Percentiles rank a stretch among this genome's conserved stretches.
Conservation (phyloP, 2,888 invertebrate species). For the Cephus pulcher region DNA sequence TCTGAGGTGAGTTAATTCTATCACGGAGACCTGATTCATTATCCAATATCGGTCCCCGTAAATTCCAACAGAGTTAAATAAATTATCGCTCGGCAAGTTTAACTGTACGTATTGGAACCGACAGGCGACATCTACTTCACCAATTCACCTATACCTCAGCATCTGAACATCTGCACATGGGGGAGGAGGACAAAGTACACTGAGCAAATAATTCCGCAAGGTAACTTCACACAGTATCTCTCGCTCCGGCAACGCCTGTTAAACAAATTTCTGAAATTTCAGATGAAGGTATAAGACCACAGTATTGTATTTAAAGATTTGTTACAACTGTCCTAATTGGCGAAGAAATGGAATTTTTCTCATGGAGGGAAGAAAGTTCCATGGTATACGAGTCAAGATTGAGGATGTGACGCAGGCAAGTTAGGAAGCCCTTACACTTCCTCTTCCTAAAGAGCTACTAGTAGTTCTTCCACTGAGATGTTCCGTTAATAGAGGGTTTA, state of each 20-base stretch:
- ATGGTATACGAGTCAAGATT: neutral
- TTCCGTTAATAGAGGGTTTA: constrained; percentile 54
- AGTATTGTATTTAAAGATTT: constrained; percentile 21
- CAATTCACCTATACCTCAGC: too few species aligned
- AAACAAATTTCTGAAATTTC: too few species aligned
- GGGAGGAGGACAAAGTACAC: too few species aligned
- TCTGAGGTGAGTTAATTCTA: constrained; percentile 58
- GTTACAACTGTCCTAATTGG: constrained; percentile 51
- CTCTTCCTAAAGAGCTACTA: too few species aligned
- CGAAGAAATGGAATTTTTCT: constrained; percentile 25
- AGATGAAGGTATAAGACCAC: too few species aligned
- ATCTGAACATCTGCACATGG: too few species aligned
- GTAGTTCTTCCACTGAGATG: too few species aligned
- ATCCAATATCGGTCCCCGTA: constrained; percentile 64
- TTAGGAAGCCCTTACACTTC: too few species aligned
- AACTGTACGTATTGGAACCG: too few species aligned
- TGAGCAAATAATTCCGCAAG: neutral
- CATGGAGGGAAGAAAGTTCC: neutral
- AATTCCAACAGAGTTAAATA: constrained; percentile 59
- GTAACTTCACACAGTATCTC: neutral
- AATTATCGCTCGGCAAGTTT: constrained; percentile 41
- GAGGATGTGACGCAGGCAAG: too few species aligned
- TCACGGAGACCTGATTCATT: constrained; percentile 65
- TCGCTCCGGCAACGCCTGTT: too few species aligned
- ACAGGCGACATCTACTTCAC: too few species aligned